Conservation (phyloP, 2,797 vertebrate species). For the Pseudocheirus occidentalis region DNA sequence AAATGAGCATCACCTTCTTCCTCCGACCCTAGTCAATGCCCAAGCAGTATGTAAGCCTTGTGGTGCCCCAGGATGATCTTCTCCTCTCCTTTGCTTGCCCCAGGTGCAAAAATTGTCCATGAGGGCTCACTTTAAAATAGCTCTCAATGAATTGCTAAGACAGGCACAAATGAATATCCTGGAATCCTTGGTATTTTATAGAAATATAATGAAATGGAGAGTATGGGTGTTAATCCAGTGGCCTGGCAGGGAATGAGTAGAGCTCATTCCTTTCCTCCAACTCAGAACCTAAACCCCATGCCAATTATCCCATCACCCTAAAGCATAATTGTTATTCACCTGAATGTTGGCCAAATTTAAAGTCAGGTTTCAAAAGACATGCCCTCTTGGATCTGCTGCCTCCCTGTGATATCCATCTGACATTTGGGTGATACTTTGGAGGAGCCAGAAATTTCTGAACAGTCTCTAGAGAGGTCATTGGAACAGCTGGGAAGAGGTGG, state of each 20-base stretch:
- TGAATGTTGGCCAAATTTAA: background rate
- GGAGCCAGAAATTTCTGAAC: background rate
- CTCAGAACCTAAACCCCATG: background rate
- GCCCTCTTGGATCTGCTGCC: background rate
- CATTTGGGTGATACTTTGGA: background rate
- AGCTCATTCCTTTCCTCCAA: background rate
- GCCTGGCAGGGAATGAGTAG: background rate
- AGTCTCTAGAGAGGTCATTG: background rate
- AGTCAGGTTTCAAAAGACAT: background rate
- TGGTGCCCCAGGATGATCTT: background rate
- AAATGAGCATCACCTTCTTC: background rate
- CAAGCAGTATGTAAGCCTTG: background rate
- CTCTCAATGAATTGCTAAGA: background rate
- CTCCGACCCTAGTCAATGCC: background rate
- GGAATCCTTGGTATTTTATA: background rate
- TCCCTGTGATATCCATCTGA: background rate
- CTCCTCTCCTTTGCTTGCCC: background rate
- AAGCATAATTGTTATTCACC: background rate
- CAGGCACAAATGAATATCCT: background rate
- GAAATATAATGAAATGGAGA: background rate
- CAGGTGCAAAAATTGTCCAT: background rate
- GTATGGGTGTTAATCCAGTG: background rate
- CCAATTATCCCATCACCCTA: background rate
- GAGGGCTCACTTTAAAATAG: background rate
- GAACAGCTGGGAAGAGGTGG: background rate